Conservation (phyloP, 2,888 invertebrate species). For the Pristionchus arcanus region DNA sequence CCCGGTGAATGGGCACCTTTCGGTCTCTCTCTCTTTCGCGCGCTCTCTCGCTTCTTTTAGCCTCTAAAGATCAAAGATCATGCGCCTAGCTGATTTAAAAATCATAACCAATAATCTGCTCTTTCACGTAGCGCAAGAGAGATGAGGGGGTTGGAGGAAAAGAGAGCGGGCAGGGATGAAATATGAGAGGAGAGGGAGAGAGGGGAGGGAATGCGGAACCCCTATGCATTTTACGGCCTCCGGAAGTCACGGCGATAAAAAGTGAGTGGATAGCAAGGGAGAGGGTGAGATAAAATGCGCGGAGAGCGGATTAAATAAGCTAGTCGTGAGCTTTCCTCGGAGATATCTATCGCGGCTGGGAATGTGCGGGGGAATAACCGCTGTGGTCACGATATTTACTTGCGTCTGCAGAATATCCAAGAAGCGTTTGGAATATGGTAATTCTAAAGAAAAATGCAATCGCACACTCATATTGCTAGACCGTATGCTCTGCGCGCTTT, state of each 20-base stretch:
- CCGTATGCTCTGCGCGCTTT: no score
- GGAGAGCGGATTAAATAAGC: background rate
- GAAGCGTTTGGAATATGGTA: no score
- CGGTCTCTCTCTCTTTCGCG: background rate
- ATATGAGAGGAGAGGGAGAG: background rate
- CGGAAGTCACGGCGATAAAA: constrained; percentile 52
- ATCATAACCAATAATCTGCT: background rate
- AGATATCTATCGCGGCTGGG: background rate
- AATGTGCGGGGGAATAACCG: background rate
- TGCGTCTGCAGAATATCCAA: no score
- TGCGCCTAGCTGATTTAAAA: no score
- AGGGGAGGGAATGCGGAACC: constrained; percentile 29
- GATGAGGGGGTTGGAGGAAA: constrained; percentile 39
- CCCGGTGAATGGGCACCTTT: background rate
- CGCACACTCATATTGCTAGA: no score
- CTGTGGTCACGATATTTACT: background rate
- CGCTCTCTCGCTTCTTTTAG: no score
- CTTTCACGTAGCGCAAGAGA: background rate
- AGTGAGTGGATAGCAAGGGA: background rate
- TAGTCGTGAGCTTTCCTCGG: background rate
- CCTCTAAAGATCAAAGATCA: background rate
- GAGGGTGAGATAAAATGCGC: constrained; percentile 35
- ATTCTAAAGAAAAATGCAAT: no score
- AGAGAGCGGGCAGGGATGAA: constrained; percentile 21
- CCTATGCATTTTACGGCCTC: constrained; percentile 23